A percentile compares a stretch with the other conserved stretches of the same genome.
These are phyloP conservation scores for Diorhabda elongata DNA, from an alignment of 1,140 invertebrate genomes.

Conservation along the genomic window DNA sequence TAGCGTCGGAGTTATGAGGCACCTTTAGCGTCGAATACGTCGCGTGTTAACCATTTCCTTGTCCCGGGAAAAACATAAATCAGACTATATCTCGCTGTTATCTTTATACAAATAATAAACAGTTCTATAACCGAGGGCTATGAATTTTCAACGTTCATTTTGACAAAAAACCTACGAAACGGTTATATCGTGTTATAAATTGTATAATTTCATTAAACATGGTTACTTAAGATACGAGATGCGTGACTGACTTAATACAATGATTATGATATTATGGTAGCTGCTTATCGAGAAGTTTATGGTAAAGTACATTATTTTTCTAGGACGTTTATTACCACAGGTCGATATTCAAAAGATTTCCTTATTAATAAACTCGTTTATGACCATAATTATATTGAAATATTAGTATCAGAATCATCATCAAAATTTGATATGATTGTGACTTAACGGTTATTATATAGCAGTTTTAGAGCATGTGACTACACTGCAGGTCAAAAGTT, in stretches of 20 bases:
- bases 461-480: no score
- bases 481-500: no score
- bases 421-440: no score
- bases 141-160: conserved; percentile 33
- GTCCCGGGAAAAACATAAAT: conserved; percentile 33
- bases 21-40: not conserved
- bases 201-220: conserved; percentile 42
- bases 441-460: no score
- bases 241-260: conserved; percentile 32
- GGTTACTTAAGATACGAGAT: conserved; percentile 39
- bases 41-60: conserved; percentile 16
- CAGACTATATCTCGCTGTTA: conserved; percentile 33
- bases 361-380: no score
- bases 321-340: not conserved
- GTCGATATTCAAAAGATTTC: not conserved
- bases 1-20: conserved; percentile 4
- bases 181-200: conserved; percentile 40
- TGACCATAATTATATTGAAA: no score
- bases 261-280: conserved; percentile 24
- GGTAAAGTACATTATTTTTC: not conserved
- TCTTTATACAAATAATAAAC: conserved; percentile 42
- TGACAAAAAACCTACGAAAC: conserved; percentile 31
- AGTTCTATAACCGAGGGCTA: conserved; percentile 36
- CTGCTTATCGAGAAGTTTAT: conserved; percentile 2
- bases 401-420: no score